phyloP scores from a whole-genome alignment of 2,888 invertebrate genomes.

The Emmelina monodactyla region DNA sequence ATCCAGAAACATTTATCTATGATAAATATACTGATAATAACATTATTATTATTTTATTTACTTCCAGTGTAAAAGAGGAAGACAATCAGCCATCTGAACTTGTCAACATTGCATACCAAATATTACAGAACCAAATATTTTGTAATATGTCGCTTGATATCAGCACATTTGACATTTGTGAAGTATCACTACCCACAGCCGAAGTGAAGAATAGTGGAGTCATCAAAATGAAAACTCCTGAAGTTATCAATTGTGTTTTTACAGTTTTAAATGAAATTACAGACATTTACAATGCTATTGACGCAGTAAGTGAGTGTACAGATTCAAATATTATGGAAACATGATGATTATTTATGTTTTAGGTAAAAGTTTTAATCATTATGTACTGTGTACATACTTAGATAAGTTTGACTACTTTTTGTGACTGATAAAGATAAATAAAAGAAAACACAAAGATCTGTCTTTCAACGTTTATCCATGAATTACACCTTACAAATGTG shows the following conservation, averaged over 20 bases:
- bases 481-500: slow-evolving; percentile 63
- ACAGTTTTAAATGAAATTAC: slow-evolving; percentile 41
- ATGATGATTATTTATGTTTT: too few relatives aligned
- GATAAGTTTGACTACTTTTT: too few relatives aligned
- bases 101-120: slow-evolving; percentile 33
- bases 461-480: slow-evolving; percentile 63
- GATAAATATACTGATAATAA: too few relatives aligned
- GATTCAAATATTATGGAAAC: too few relatives aligned
- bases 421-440: too few relatives aligned
- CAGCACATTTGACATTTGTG: slow-evolving; percentile 35
- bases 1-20: too few relatives aligned
- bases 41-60: too few relatives aligned
- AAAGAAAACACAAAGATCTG: slow-evolving; percentile 19
- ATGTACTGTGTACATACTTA: too few relatives aligned
- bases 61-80: slow-evolving; percentile 38
- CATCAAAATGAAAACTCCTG: slow-evolving; percentile 50
- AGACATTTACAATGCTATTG: neutral
- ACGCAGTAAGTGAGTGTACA: neutral
- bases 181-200: slow-evolving; percentile 39
- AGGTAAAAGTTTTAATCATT: too few relatives aligned
- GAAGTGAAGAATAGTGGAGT: slow-evolving; percentile 40
- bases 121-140: slow-evolving; percentile 45
- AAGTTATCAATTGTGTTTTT: slow-evolving; percentile 44
- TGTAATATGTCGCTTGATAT: slow-evolving; percentile 35
- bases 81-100: slow-evolving; percentile 25